Evolutionary conservation across 2,888 invertebrate species (phyloP), one percentile per base, ranked within the genome.

Genomic region (Melanophora roralis): DNA sequence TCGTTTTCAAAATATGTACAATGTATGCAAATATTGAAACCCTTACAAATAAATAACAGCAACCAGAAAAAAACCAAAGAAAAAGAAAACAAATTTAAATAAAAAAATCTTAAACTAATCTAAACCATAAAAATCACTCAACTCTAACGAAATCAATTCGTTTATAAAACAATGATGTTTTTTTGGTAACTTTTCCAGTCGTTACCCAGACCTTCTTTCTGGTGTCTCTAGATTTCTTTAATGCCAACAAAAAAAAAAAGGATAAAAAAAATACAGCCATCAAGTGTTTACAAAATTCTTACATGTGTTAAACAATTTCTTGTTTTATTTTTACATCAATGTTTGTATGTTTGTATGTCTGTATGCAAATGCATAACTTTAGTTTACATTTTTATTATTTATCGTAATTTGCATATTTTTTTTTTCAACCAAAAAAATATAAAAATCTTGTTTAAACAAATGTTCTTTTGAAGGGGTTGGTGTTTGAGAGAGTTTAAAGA

Each of bases 61-160:
- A n/a, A n/a, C n/a, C n/a, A n/a, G n/a, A n/a, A n/a, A n/a, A n/a
- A 40, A 45, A 38, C 14, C 65, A 59, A 40, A 2, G 12, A 40
- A 12, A 49, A 23, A 23, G 7, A 68, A 55, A 55, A 27, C 40
- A 45, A 16, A 49, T 11, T 51, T 60, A 21, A 73, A 55, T 59
- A 60, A 62, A 59, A 71, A 47, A 72, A 64, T 64, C 55, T 43
- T 9, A 57, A 36, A 19, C 16, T 57, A 45, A 60, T 53, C 74
- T 79, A 79, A 71, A 81, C 82, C 85, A 86, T 87, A 86, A 86
- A 87, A 87, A 86, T 87, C 87, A 86, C 86, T 87, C 83, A 84
- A 85, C 84, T 86, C 85, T 78, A 76, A n/a, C 72, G 32, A 75
- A 71, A 77, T 72, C 78, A 72, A 76, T 80, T 80, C 76, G 71